phyloP scores from a whole-genome alignment of 2,888 invertebrate genomes.

The Diachrysia chrysitis region DNA sequence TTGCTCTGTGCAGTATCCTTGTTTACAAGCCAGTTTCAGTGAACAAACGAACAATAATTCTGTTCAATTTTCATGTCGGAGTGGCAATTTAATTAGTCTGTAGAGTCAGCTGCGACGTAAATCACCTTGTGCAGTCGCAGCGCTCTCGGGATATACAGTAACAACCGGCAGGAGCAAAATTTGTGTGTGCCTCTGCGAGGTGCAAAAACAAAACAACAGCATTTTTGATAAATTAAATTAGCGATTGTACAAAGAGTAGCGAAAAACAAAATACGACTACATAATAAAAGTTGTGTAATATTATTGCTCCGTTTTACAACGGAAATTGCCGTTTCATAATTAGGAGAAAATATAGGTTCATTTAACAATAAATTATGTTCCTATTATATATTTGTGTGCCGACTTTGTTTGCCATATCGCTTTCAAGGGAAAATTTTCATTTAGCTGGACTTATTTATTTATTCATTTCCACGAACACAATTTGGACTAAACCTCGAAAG shows the following conservation, averaged over 20 bases:
- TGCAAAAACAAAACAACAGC: slow-evolving; percentile 37
- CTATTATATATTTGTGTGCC: slow-evolving; percentile 17
- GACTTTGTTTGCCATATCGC: slow-evolving; percentile 15
- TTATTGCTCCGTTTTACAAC: slow-evolving; percentile 12
- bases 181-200: slow-evolving; percentile 44
- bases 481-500: too few relatives aligned
- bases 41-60: slow-evolving; percentile 55
- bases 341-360: slow-evolving; percentile 18
- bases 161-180: slow-evolving; percentile 44
- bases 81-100: slow-evolving; percentile 65
- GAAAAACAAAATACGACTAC: slow-evolving; percentile 14
- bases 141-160: slow-evolving; percentile 44
- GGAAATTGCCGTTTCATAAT: slow-evolving; percentile 30
- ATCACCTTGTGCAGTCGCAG: slow-evolving; percentile 57
- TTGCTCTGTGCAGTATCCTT: slow-evolving; percentile 56
- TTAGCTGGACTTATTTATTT: slow-evolving; percentile 9
- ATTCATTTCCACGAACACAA: slow-evolving; percentile 9
- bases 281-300: slow-evolving; percentile 17
- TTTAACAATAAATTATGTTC: slow-evolving; percentile 27
- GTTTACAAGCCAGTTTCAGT: slow-evolving; percentile 46
- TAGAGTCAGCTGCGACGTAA: slow-evolving; percentile 58
- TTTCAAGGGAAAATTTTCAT: slow-evolving; percentile 21
- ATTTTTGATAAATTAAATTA: slow-evolving; percentile 46
- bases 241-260: slow-evolving; percentile 19
- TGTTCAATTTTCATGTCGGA: slow-evolving; percentile 55